Evolutionary conservation across 2,113 vertebrate genomes (phyloP).

Genomic region (Ardeotis arabs): DNA sequence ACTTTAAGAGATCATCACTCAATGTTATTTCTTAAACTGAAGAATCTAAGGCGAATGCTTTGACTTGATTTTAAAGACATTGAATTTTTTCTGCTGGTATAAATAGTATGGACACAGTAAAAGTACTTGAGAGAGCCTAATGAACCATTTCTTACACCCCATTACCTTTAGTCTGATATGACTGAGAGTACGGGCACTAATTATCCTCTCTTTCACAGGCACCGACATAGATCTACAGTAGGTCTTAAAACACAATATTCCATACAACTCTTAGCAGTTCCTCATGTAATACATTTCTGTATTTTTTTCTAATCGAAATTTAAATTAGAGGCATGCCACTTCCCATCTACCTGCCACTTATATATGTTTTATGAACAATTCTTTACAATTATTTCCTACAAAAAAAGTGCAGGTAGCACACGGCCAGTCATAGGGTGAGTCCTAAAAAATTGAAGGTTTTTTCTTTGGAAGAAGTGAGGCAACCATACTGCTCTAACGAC

Average conservation of each 20-base stretch:
- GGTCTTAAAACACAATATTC: slow-evolving; percentile 80
- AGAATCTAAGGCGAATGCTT: slow-evolving; percentile 74
- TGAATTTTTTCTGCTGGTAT: slow-evolving; percentile 79
- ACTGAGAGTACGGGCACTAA: slow-evolving; percentile 81
- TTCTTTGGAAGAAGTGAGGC: not conserved
- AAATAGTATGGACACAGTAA: slow-evolving; percentile 86
- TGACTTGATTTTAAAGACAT: slow-evolving; percentile 80
- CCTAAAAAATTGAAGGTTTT: slow-evolving; percentile 37
- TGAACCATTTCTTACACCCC: slow-evolving; percentile 87
- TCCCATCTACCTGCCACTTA: slow-evolving; percentile 63
- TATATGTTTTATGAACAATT: slow-evolving; percentile 67
- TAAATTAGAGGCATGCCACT: slow-evolving; percentile 71
- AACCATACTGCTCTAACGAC: not conserved
- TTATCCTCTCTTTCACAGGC: slow-evolving; percentile 80
- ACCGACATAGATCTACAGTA: slow-evolving; percentile 76
- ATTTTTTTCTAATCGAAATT: slow-evolving; percentile 75
- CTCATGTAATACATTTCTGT: slow-evolving; percentile 68
- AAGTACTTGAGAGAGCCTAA: slow-evolving; percentile 85
- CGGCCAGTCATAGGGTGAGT: not conserved
- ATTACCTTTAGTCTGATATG: slow-evolving; percentile 86
- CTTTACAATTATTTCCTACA: slow-evolving; percentile 32
- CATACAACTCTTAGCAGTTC: slow-evolving; percentile 67
- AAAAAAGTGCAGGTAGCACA: slow-evolving; percentile 20
- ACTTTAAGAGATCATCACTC: slow-evolving; percentile 72
- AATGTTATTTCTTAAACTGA: slow-evolving; percentile 72